phyloP scores from a whole-genome alignment of 2,113 vertebrate genomes.

The Erpornis zantholeuca region DNA sequence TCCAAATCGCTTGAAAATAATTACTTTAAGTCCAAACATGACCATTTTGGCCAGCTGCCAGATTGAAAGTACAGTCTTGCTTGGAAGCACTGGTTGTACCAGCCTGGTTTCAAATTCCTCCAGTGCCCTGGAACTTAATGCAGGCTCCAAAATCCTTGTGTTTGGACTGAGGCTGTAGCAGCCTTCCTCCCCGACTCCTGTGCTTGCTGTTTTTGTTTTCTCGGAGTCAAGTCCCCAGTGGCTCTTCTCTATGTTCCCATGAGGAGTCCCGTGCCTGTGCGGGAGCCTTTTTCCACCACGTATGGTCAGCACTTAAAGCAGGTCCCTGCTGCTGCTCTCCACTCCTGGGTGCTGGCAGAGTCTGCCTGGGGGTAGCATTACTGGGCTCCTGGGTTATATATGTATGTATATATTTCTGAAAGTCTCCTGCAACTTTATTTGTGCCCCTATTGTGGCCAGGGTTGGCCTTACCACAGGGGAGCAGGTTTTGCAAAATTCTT shows the following conservation, averaged over 20 bases:
- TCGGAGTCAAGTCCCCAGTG: background rate
- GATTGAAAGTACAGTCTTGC: background rate
- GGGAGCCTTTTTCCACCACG: background rate
- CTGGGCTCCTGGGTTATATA: background rate
- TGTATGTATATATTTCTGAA: background rate
- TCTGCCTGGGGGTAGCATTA: background rate
- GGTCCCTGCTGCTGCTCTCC: background rate
- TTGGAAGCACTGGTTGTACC: background rate
- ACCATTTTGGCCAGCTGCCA: background rate
- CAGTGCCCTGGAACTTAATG: background rate
- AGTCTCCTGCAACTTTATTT: background rate
- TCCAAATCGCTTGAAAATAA: background rate
- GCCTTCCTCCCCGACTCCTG: background rate
- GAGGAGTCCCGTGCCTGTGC: fast-evolving
- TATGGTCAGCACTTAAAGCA: fast-evolving
- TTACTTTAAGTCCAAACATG: background rate
- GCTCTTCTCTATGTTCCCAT: fast-evolving
- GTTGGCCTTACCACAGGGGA: background rate
- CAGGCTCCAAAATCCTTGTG: background rate
- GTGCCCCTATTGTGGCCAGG: background rate
- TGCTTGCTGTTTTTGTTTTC: background rate
- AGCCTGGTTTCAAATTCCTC: background rate
- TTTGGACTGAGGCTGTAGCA: background rate
- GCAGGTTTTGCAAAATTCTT: background rate
- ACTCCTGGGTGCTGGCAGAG: background rate